Evolutionary conservation across 2,888 invertebrate genomes (phyloP), one percentile per base, ranked within the genome.

Genomic region (Athalia circularis): DNA sequence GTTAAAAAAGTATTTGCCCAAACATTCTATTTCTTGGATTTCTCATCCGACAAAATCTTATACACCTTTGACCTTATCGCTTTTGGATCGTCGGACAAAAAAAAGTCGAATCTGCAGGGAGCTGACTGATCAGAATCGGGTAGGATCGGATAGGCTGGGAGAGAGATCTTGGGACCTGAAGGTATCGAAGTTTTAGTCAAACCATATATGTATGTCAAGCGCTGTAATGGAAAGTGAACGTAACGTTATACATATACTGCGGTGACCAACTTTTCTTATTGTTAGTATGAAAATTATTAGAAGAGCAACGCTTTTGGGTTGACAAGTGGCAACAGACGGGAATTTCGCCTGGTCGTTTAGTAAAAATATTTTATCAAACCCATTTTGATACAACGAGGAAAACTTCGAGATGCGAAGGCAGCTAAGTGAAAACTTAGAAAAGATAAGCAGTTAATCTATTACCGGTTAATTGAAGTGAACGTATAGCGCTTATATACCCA

Each of bases 401-500:
- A 74, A 52, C 67, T 52, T 57, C 74, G 9, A 65, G 65, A 75
- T 67, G 64, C 48, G 74, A 75, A 65, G 67, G 77, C 0, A 29
- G 29, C 67, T 48, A 57, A 77, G 74, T 78, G 78, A 52, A 80
- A 79, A 77, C 77, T 81, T 47, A 64, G 77, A 80, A 81, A 79
- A 83, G 86, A 86, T 86, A 85, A 86, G 85, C 85, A 83, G 84
- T 86, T 86, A 86, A 86, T 86, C 84, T 85, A 86, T 85, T 86
- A 86, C 85, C 83, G 83, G 85, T 85, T 85, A 85, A 85, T 85
- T 85, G 82, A 86, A 86, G 85, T 82, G 83, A 84, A 85, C 83
- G 84, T 81, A 29, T 29, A 83, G 81, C 82, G 81, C 78, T 65
- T 77, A 47, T 77, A 47, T 79, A 80, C 80, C 29, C 64, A 59